Evolutionary conservation across 2,888 invertebrate genomes (phyloP).

Genomic region (Scrobipalpa costella): DNA sequence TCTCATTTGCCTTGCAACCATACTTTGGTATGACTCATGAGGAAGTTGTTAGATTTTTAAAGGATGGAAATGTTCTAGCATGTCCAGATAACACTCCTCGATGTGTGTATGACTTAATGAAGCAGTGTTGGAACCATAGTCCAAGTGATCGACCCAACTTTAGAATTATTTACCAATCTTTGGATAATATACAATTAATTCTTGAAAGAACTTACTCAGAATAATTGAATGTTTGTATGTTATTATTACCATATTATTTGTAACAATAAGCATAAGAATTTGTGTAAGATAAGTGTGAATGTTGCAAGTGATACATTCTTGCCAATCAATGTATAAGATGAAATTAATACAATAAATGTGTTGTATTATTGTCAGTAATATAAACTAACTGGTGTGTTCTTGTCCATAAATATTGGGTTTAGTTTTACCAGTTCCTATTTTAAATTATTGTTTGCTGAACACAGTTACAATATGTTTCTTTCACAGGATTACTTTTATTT

Average conservation of each 20-base stretch:
- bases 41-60: conserved; percentile 96
- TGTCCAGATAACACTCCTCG: conserved; percentile 95
- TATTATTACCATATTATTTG: conserved; percentile 13
- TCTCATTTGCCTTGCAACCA: conserved; percentile 97
- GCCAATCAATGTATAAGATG: conserved; percentile 8
- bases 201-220: conserved; percentile 73
- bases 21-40: conserved; percentile 99
- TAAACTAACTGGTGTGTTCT: background rate
- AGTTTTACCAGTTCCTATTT: conserved; percentile 1
- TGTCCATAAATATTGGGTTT: background rate
- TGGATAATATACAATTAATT: conserved; percentile 84
- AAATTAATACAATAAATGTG: background rate
- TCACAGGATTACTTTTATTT: background rate
- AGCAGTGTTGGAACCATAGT: conserved; percentile 94
- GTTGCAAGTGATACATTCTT: conserved; percentile 20
- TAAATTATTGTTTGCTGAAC: background rate
- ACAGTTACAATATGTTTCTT: background rate
- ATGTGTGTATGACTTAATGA: conserved; percentile 95
- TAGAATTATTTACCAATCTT: conserved; percentile 88
- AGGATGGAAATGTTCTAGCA: conserved; percentile 94
- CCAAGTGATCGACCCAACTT: conserved; percentile 93
- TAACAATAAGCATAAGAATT: background rate
- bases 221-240: conserved; percentile 40
- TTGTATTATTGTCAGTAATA: conserved; percentile 3
- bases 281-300: conserved; percentile 28